Conservation (phyloP, 2,888 invertebrate genomes). For the Lepidochrysops patricia region DNA sequence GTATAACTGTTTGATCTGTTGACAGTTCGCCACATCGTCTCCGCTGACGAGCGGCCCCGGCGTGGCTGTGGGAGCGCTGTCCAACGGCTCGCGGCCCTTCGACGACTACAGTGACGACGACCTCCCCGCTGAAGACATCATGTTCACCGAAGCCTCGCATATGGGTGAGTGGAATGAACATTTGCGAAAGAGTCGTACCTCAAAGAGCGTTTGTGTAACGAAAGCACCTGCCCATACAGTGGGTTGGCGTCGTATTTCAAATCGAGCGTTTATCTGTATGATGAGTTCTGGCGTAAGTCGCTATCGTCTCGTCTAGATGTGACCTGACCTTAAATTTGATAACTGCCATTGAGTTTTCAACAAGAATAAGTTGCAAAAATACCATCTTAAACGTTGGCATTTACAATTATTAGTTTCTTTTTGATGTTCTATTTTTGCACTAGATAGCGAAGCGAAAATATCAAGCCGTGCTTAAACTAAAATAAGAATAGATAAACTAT, state of each 20-base stretch:
- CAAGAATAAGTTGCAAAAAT: no score
- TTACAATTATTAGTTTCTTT: not conserved
- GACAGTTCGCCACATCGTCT: conserved; percentile 63
- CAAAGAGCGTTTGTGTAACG: no score
- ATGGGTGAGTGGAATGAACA: conserved; percentile 75
- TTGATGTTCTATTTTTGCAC: not conserved
- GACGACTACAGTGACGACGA: conserved; percentile 94
- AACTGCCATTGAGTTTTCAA: no score
- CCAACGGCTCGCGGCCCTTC: conserved; percentile 78
- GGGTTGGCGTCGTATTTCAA: no score
- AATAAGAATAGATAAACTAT: not conserved
- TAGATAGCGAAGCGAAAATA: not conserved
- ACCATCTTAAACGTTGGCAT: not conserved
- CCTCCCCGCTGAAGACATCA: conserved; percentile 88
- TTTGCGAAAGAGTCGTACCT: no score
- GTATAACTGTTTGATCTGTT: not conserved
- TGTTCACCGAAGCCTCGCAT: conserved; percentile 81
- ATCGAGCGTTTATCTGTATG: no score
- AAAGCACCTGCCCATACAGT: no score
- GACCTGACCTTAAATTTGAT: no score
- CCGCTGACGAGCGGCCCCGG: conserved; percentile 52
- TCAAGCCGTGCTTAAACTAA: not conserved
- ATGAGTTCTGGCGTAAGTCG: no score
- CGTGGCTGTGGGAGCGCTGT: conserved; percentile 70
- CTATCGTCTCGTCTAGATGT: no score